Percentiles rank a stretch among this genome's conserved stretches.
Evolutionary conservation across 2,797 vertebrate genomes (phyloP).

Genomic region (Phylloscopus collybita): DNA sequence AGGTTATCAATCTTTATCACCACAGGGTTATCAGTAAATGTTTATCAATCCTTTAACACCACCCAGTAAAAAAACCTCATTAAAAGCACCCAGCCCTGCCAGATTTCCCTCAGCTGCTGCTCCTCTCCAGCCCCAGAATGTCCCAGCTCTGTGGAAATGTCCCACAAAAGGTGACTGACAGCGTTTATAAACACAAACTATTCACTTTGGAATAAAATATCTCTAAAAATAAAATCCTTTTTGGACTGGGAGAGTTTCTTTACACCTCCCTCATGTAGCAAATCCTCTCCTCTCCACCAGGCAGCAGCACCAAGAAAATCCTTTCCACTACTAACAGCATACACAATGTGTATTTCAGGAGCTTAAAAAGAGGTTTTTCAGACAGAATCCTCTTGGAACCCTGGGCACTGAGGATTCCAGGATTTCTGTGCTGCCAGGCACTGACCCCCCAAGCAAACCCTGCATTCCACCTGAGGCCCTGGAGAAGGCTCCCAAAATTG

Average conservation of each 20-base stretch:
- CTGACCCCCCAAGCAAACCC: background rate
- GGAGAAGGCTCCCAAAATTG: background rate
- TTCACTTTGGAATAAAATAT: background rate
- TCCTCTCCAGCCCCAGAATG: background rate
- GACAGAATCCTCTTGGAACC: background rate
- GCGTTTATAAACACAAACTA: background rate
- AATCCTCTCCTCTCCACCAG: background rate
- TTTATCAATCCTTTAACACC: background rate
- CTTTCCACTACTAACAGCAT: background rate
- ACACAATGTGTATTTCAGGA: accelerated
- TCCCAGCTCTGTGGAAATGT: background rate
- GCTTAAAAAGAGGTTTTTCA: background rate
- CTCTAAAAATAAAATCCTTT: background rate
- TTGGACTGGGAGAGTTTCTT: background rate
- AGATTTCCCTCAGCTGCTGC: background rate
- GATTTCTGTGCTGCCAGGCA: background rate
- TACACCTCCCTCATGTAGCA: accelerated
- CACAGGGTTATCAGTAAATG: background rate
- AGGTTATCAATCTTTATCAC: background rate
- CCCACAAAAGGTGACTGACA: background rate
- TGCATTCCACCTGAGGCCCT: background rate
- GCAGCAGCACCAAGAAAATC: background rate
- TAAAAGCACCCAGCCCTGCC: background rate
- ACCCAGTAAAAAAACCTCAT: background rate
- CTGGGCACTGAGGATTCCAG: background rate